phyloP scores from a whole-genome alignment of 2,113 vertebrate genomes.

The rabbit (Oryctolagus cuniculus) region DNA sequence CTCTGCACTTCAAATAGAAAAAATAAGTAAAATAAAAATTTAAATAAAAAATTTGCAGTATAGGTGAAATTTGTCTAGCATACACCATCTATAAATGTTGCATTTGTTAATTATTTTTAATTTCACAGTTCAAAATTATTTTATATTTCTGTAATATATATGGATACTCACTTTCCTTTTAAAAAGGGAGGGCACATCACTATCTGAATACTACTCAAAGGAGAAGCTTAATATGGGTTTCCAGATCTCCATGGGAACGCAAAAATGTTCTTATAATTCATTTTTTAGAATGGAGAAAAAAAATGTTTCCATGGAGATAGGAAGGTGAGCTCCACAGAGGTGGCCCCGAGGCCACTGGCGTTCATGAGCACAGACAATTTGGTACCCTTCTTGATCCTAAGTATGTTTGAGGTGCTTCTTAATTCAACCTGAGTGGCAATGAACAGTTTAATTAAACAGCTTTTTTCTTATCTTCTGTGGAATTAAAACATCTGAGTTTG shows the following conservation, averaged over 20 bases:
- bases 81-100: not conserved
- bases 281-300: conserved; percentile 52
- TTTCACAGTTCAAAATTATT: conserved; percentile 3
- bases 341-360: not conserved
- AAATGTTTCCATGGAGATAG: conserved; percentile 75
- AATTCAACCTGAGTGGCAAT: conserved; percentile 51
- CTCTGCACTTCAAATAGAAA: not conserved
- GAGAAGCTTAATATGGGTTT: conserved; percentile 48
- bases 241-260: conserved; percentile 73
- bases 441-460: conserved; percentile 13
- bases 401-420: conserved; percentile 3
- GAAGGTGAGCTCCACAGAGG: conserved; percentile 65
- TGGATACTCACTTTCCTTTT: not conserved
- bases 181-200: not conserved
- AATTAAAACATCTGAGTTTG: not conserved
- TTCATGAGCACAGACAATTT: not conserved
- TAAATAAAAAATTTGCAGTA: not conserved
- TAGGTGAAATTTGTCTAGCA: not conserved
- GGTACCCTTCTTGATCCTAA: not conserved
- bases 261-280: conserved; percentile 62
- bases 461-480: not conserved
- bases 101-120: conserved; percentile 12
- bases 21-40: no score
- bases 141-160: conserved; percentile 37
- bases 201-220: conserved; percentile 54